These are phyloP conservation scores for Spinus pinus DNA, from an alignment of 2,797 vertebrate genomes.

Conservation along the genomic window DNA sequence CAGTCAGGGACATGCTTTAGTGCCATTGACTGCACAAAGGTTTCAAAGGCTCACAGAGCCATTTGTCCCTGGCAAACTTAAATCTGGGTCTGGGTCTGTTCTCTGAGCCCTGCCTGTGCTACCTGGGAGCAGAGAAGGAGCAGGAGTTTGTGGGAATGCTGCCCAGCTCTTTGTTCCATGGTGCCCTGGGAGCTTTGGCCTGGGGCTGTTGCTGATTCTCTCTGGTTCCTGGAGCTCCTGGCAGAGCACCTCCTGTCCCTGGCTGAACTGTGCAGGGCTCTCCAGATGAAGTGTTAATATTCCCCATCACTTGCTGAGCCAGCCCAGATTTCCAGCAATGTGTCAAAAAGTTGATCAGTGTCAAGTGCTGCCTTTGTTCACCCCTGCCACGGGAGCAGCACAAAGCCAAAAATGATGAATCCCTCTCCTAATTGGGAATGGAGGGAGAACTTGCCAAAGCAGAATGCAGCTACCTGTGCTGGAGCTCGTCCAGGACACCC, in stretches of 20 bases:
- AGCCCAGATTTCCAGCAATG: neutral
- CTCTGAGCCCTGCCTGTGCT: neutral
- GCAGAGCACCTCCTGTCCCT: neutral
- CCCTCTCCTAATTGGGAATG: neutral
- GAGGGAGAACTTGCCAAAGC: neutral
- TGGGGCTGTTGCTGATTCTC: neutral
- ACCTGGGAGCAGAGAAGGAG: neutral
- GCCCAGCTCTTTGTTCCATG: accelerated
- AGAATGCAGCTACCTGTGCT: neutral
- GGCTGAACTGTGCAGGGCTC: neutral
- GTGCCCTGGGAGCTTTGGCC: neutral
- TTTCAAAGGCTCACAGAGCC: neutral
- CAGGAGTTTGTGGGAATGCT: neutral
- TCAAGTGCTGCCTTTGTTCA: neutral
- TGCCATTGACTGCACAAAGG: neutral
- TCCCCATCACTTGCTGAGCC: neutral
- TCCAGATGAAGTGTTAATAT: neutral
- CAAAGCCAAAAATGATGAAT: neutral
- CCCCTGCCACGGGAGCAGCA: neutral
- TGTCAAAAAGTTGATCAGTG: neutral
- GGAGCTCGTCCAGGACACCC: neutral
- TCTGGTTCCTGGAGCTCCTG: neutral
- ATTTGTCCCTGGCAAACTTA: neutral
- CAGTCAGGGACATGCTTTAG: neutral
- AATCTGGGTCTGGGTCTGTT: neutral